Evolutionary conservation across 2,888 invertebrate genomes (phyloP).

Genomic region (Mermis nigrescens): DNA sequence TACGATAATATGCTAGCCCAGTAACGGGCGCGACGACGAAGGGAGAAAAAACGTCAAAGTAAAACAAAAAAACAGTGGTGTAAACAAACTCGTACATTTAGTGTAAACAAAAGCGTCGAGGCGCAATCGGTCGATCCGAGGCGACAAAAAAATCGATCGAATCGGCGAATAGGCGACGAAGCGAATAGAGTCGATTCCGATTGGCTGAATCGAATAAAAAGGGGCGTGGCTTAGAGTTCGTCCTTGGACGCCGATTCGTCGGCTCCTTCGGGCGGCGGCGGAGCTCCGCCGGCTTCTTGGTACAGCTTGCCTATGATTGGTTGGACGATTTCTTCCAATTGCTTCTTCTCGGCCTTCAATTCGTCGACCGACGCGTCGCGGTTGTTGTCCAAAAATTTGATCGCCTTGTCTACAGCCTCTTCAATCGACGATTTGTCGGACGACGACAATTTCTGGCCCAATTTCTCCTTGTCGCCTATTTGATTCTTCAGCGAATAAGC

Average conservation of each 20-base stretch:
- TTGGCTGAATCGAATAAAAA: too few relatives aligned
- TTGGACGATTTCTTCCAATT: constrained; percentile 74
- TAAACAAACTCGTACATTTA: too few relatives aligned
- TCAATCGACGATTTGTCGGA: constrained; percentile 59
- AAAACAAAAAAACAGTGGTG: too few relatives aligned
- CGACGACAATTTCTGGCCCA: constrained; percentile 48
- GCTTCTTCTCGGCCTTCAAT: constrained; percentile 75
- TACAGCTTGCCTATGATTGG: constrained; percentile 89
- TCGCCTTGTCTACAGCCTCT: constrained; percentile 68
- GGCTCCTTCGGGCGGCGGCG: constrained; percentile 47
- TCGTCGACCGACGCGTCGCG: constrained; percentile 75
- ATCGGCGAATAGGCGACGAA: too few relatives aligned
- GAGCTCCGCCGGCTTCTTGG: constrained; percentile 46
- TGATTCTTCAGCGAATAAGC: constrained; percentile 92
- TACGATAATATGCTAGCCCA: too few relatives aligned
- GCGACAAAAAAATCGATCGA: too few relatives aligned
- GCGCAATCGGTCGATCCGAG: too few relatives aligned
- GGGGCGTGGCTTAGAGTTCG: constrained; percentile 11
- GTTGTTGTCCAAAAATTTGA: constrained; percentile 89
- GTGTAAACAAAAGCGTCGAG: too few relatives aligned
- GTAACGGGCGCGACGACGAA: too few relatives aligned
- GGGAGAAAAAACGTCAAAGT: too few relatives aligned
- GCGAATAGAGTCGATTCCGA: too few relatives aligned
- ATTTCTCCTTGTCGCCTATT: constrained; percentile 76
- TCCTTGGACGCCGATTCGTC: constrained; percentile 42